Percentiles rank a stretch among this genome's conserved stretches.
Conservation (phyloP, 2,888 invertebrate genomes). For the Eupeodes latifasciatus region DNA sequence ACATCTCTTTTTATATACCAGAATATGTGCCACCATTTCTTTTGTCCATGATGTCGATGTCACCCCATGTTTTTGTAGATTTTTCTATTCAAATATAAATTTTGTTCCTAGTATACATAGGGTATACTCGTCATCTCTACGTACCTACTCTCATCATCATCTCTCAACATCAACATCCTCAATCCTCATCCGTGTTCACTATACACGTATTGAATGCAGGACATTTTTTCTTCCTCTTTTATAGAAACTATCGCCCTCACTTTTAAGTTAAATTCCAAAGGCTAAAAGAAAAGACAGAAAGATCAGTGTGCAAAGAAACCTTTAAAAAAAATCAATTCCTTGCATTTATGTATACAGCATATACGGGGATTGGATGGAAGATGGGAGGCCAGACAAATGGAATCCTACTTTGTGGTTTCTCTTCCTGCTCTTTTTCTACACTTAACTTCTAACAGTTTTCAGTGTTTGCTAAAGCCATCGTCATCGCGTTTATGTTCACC, state of each 20-base stretch:
- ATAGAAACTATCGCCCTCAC: slow-evolving; percentile 64
- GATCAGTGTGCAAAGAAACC: slow-evolving; percentile 21
- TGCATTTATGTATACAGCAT: slow-evolving; percentile 52
- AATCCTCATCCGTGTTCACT: slow-evolving; percentile 58
- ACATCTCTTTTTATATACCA: slow-evolving; percentile 49
- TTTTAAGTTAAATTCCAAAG: slow-evolving; percentile 53
- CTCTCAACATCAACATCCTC: slow-evolving; percentile 48
- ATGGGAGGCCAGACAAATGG: slow-evolving; percentile 55
- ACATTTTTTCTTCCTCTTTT: slow-evolving; percentile 62
- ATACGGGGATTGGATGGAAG: background rate
- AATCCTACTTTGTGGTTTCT: slow-evolving; percentile 58
- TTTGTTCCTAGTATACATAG: background rate
- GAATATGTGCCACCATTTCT: slow-evolving; percentile 65
- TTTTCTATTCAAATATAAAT: slow-evolving; percentile 11
- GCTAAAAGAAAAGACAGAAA: slow-evolving; percentile 27
- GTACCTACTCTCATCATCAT: slow-evolving; percentile 29
- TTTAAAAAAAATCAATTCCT: slow-evolving; percentile 68
- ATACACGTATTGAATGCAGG: slow-evolving; percentile 49
- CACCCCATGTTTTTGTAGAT: slow-evolving; percentile 35
- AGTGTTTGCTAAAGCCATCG: slow-evolving; percentile 57
- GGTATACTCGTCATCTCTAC: background rate
- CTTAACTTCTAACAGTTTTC: slow-evolving; percentile 13
- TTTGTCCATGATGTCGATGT: slow-evolving; percentile 47
- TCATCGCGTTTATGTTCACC: slow-evolving; percentile 52
- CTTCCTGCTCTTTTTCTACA: slow-evolving; percentile 23